Percentiles rank a stretch among this genome's conserved stretches.
Evolutionary conservation across 2,113 vertebrate species (phyloP).

Genomic region (Scomber japonicus): DNA sequence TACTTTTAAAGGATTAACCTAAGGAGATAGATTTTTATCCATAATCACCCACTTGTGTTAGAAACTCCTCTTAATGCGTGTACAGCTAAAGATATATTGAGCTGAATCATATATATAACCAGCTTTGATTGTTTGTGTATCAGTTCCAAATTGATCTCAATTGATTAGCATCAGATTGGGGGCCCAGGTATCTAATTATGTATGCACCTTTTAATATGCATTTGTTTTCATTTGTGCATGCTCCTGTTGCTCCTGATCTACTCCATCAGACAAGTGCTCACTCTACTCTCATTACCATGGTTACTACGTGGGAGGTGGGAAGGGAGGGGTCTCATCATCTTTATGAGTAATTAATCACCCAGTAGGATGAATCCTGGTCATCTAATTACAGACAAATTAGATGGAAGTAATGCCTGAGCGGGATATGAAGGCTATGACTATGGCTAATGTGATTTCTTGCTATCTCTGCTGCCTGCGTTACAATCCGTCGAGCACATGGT

Average conservation of each 20-base stretch:
- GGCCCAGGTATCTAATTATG: background rate
- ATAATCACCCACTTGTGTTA: no score
- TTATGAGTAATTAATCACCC: slow-evolving; percentile 71
- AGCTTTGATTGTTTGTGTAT: background rate
- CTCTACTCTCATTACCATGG: slow-evolving; percentile 54
- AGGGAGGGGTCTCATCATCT: slow-evolving; percentile 27
- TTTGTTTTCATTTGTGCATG: background rate
- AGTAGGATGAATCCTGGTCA: slow-evolving; percentile 68
- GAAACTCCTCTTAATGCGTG: no score
- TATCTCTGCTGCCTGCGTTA: slow-evolving; percentile 12
- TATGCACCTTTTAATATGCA: background rate
- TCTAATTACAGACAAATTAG: slow-evolving; percentile 74
- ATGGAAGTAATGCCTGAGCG: slow-evolving; percentile 63
- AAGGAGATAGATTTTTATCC: no score
- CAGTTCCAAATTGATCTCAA: background rate
- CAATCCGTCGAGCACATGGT: background rate
- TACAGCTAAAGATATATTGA: background rate
- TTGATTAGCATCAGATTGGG: slow-evolving; percentile 2
- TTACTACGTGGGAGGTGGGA: slow-evolving; percentile 36
- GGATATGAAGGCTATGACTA: slow-evolving; percentile 16
- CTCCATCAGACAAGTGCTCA: slow-evolving; percentile 21
- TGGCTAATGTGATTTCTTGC: slow-evolving; percentile 28
- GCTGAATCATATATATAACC: background rate
- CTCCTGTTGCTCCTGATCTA: background rate
- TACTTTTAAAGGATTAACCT: no score